Evolutionary conservation across 2,113 vertebrate species (phyloP).

Genomic region (Heterotilapia buettikoferi): DNA sequence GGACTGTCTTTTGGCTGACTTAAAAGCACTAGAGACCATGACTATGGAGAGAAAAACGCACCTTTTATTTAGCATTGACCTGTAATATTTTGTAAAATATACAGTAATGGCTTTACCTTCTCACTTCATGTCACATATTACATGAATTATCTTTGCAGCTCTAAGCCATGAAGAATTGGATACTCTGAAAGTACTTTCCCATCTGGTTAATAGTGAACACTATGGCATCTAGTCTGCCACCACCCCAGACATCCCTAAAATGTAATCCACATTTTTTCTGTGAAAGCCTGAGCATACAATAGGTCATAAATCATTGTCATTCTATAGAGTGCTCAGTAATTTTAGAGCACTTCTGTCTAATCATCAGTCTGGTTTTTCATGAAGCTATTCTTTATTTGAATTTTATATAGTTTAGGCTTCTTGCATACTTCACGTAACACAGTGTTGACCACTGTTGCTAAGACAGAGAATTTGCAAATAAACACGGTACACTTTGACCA

Average conservation of each 20-base stretch:
- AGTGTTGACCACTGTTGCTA: neutral
- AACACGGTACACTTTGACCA: neutral
- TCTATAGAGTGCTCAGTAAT: neutral
- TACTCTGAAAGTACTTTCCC: conserved; percentile 20
- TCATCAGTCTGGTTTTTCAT: neutral
- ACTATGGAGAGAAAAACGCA: neutral
- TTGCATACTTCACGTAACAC: neutral
- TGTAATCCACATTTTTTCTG: conserved; percentile 27
- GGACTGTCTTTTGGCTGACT: neutral
- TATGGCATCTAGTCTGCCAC: neutral
- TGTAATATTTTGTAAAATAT: neutral
- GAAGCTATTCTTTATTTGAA: neutral
- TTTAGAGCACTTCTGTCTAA: neutral
- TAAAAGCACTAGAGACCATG: neutral
- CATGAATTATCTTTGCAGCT: neutral
- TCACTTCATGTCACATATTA: neutral
- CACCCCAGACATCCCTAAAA: conserved; percentile 7
- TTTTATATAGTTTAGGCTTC: neutral
- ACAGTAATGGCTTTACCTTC: neutral
- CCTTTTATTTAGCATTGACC: neutral
- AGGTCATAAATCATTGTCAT: conserved; percentile 10
- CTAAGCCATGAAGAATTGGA: neutral
- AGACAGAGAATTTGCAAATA: conserved; percentile 8
- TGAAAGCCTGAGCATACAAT: conserved; percentile 4
- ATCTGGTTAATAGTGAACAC: conserved; percentile 25